Base-by-base conservation (phyloP, 1,140 invertebrate genomes). In the Saccostrea echinata region DNA sequence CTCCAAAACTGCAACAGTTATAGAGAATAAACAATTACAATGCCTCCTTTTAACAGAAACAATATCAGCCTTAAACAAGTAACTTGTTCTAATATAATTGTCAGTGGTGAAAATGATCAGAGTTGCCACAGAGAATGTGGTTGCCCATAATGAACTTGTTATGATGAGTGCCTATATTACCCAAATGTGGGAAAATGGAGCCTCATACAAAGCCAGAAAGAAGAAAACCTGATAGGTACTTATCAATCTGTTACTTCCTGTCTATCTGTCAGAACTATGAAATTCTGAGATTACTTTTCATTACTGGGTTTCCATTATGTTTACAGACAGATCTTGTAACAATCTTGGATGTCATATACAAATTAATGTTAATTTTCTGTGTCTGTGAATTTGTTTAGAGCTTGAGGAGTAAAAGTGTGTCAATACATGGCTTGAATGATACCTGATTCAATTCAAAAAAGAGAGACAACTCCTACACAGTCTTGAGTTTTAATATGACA, bases 121-220 rank as follows among this genome's bases (percentile, higher is more conserved):
- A 68, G 64, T 24, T n/a, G 64, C 64, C 64, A 68, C n/a, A 24
- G 64, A 68, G n/a, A 68, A 21, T 6, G 27, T 68, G 64, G 64
- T 68, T 11, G 8, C 64, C 64, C 64, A 68, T 68, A 9, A 68
- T 24, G 64, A 4, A 21, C n/a, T 68, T 21, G 64, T 9, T 27
- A 68, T 68, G n/a, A 68, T 68, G 64, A 68, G 64, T 68, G 24
- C 64, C n/a, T 24, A 68, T 24, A 68, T 68, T 6, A 24, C 64
- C n/a, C 64, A 68, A 6, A 30, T 68, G 64, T 68, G 64, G 3
- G 21, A 21, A n/a, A 24, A 68, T 68, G 64, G 64, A 8, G 64
- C 64, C 27, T n/a, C n/a, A 68, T 68, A 24, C 64, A n/a, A n/a
- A 68, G n/a, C n/a, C 27, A 24, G 64, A 68, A 12, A 68, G 64